phyloP scores from a whole-genome alignment of 2,797 vertebrate species.

The Xerus rutilus region DNA sequence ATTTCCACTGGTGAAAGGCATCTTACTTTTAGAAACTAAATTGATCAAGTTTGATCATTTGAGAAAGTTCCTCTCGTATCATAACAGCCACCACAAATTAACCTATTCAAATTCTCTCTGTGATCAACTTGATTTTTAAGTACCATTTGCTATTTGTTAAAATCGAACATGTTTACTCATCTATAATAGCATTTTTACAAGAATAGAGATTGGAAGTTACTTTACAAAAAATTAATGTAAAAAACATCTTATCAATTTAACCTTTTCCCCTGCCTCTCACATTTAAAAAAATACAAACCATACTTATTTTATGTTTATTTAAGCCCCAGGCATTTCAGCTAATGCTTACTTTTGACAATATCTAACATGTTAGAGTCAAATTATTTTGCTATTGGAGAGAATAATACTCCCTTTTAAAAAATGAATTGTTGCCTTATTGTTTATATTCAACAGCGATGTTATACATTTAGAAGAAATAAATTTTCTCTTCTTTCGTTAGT shows the following conservation, averaged over 20 bases:
- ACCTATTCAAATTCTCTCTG: constrained; percentile 61
- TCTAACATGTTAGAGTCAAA: constrained; percentile 60
- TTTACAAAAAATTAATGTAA: constrained; percentile 64
- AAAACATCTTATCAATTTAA: constrained; percentile 63
- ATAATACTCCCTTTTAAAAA: constrained; percentile 29
- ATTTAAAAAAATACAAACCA: neutral
- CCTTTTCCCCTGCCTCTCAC: neutral
- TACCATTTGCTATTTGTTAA: constrained; percentile 77
- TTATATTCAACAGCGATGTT: constrained; percentile 68
- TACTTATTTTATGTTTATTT: constrained; percentile 26
- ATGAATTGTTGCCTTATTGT: constrained; percentile 71
- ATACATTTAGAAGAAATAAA: constrained; percentile 81
- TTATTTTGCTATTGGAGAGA: constrained; percentile 69
- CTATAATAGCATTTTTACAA: constrained; percentile 70
- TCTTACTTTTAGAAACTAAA: constrained; percentile 49
- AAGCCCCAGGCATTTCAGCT: constrained; percentile 26
- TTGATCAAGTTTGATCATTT: constrained; percentile 18
- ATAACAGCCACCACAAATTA: constrained; percentile 69
- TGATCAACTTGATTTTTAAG: constrained; percentile 75
- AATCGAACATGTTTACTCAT: constrained; percentile 61
- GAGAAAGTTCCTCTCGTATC: constrained; percentile 11
- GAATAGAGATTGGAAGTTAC: constrained; percentile 51
- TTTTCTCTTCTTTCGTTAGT: constrained; percentile 81
- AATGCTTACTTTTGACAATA: constrained; percentile 53
- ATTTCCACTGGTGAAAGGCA: neutral